These are phyloP conservation scores for Oligia latruncula DNA, from an alignment of 2,888 invertebrate genomes.

Conservation along the genomic window DNA sequence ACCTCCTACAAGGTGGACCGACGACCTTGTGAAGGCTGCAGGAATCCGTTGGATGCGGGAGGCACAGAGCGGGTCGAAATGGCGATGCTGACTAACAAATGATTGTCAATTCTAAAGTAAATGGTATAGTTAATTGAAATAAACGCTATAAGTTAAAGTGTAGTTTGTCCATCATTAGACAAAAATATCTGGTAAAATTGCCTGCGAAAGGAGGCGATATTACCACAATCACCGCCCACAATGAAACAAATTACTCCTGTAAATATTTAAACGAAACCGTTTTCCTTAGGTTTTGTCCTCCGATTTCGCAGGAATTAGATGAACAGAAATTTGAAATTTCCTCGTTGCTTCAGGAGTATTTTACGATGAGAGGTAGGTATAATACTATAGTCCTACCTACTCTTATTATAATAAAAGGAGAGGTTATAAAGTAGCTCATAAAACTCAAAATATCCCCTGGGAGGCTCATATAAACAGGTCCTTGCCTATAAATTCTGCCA, in stretches of 20 bases:
- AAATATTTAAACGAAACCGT: constrained; percentile 58
- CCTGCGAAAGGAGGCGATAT: too few relatives aligned
- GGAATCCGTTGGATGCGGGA: background rate
- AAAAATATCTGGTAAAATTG: too few relatives aligned
- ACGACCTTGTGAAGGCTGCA: background rate
- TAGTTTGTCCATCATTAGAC: background rate
- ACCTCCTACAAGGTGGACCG: background rate
- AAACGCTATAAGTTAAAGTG: background rate
- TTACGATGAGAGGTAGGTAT: background rate
- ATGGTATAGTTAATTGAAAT: background rate
- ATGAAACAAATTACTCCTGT: constrained; percentile 40
- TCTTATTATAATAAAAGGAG: background rate
- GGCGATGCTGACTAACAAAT: background rate
- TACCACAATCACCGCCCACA: background rate
- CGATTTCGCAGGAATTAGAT: constrained; percentile 67
- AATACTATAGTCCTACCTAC: background rate
- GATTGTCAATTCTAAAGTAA: background rate
- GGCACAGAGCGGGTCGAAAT: background rate
- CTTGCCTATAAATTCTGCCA: background rate
- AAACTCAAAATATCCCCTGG: background rate
- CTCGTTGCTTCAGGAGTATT: background rate
- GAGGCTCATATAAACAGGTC: background rate
- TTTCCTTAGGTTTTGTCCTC: constrained; percentile 48
- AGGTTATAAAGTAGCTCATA: background rate
- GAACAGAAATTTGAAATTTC: constrained; percentile 65